Evolutionary conservation across 37 sponge, comb jelly and placozoan genomes (phyloP).

Genomic region (Halichondria panicea): DNA sequence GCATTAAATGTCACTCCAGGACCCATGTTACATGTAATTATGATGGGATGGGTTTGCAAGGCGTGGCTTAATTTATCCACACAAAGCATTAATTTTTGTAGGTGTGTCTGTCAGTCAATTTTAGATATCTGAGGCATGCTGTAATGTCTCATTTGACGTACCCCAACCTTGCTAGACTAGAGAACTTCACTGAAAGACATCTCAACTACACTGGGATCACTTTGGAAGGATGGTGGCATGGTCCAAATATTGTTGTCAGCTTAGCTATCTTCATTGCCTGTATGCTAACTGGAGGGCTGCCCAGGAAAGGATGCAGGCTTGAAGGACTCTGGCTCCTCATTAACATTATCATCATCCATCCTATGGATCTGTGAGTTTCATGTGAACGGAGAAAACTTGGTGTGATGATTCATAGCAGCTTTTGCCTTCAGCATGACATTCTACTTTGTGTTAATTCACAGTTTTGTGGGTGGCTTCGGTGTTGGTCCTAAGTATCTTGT

Average conservation of each 20-base stretch:
- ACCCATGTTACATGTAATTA: too few relatives aligned
- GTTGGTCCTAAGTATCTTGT: constrained; percentile 75
- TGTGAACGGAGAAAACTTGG: neutral
- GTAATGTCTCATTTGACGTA: constrained; percentile 61
- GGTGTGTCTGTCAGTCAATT: too few relatives aligned
- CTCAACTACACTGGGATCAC: constrained; percentile 60
- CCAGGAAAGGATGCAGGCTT: constrained; percentile 15
- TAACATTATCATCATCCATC: constrained; percentile 64
- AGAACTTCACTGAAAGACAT: constrained; percentile 23
- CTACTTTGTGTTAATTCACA: constrained; percentile 3
- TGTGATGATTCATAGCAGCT: too few relatives aligned
- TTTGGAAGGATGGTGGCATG: constrained; percentile 27
- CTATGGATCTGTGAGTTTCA: constrained; percentile 52
- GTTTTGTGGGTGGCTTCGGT: constrained; percentile 63
- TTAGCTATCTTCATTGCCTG: constrained; percentile 11
- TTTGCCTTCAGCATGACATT: neutral
- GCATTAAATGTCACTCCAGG: too few relatives aligned
- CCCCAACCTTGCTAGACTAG: constrained; percentile 53
- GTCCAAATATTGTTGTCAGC: constrained; percentile 29
- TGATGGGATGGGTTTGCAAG: too few relatives aligned
- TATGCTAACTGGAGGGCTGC: constrained; percentile 30
- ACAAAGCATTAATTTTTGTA: too few relatives aligned
- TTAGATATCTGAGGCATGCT: too few relatives aligned
- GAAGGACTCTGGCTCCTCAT: constrained; percentile 44
- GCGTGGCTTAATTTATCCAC: too few relatives aligned